Evolutionary conservation across 2,888 invertebrate genomes (phyloP), one percentile per base, ranked within the genome.

Genomic region (Dastarcus helophoroides): DNA sequence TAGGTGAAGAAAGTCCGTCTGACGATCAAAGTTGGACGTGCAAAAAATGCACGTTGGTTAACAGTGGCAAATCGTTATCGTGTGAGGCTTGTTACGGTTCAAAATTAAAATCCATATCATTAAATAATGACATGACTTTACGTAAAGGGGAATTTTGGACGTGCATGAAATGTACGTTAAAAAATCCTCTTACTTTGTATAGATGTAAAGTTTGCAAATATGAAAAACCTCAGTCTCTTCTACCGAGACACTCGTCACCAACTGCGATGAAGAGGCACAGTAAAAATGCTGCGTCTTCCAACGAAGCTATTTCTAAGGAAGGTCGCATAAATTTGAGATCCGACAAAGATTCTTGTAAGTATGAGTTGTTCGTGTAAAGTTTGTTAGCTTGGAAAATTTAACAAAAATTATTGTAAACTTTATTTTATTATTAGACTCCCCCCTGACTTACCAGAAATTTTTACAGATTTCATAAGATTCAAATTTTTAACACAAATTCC

Each of bases 71-170:
- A 12, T 73, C 76, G 0, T 67, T 73, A 36, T 77, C 78, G 0
- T 93, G 93, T 56, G 79, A 81, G 7, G 88, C 85, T 0, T 93
- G 93, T 56, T 84, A 84, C 22, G 84, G 84, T n/a, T 80, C 84
- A 0, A 78, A 80, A 45, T 65, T 85, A 4, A 73, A 76, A 39
- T 79, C 79, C 41, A 67, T 79, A 28, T 67, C 71, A 2, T 61
- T 69, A 31, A 64, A 69, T 14, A 71, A 73, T 42, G 79, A 79
- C 44, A 71, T 74, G 63, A 80, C 80, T 1, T 56, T 80, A 42
- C 66, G 76, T 13, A 77, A 73, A 48, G 78, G 78, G 8, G 77
- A 79, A 53, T 78, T 76, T 50, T 83, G 83, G 83, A 75, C 79
- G 0, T 90, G 90, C 54, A 67, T 70, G 17, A 76, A 79, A 22